A percentile compares a stretch with the other conserved stretches of the same genome.
Evolutionary conservation across 2,888 invertebrate species (phyloP).

Genomic region (Listrodromus nycthemerus): DNA sequence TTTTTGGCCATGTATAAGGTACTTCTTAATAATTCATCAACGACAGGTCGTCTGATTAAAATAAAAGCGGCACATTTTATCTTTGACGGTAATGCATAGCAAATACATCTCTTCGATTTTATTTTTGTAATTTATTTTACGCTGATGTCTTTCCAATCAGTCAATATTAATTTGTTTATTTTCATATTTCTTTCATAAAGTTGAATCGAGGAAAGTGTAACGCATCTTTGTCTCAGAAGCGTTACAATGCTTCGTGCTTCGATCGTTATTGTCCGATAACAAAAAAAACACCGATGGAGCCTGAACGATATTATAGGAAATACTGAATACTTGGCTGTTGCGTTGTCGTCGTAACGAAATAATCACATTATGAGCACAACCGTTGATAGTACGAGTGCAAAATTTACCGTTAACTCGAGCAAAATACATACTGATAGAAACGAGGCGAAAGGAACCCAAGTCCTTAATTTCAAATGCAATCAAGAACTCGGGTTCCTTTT

Average conservation of each 20-base stretch:
- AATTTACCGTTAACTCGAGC: neutral
- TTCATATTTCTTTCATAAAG: neutral
- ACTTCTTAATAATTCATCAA: constrained; percentile 1
- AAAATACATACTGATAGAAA: neutral
- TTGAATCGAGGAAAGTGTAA: neutral
- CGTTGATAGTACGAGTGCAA: neutral
- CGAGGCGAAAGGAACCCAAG: too few species aligned
- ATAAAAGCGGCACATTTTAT: neutral
- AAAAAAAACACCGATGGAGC: neutral
- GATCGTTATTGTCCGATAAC: neutral
- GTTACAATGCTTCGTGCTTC: too few species aligned
- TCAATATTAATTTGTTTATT: neutral
- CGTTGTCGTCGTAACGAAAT: constrained; percentile 22
- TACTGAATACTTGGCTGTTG: constrained; percentile 24
- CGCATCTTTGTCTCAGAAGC: neutral
- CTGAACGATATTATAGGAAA: constrained; percentile 23
- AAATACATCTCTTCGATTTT: neutral
- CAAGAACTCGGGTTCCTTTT: too few species aligned
- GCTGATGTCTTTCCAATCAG: neutral
- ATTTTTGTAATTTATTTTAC: neutral
- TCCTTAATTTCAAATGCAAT: too few species aligned
- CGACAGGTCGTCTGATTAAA: neutral
- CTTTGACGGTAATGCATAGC: neutral
- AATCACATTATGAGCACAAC: neutral
- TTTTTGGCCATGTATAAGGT: constrained; percentile 36